Conservation (phyloP, 2,888 invertebrate genomes). For the Pogonocherus hispidulus region DNA sequence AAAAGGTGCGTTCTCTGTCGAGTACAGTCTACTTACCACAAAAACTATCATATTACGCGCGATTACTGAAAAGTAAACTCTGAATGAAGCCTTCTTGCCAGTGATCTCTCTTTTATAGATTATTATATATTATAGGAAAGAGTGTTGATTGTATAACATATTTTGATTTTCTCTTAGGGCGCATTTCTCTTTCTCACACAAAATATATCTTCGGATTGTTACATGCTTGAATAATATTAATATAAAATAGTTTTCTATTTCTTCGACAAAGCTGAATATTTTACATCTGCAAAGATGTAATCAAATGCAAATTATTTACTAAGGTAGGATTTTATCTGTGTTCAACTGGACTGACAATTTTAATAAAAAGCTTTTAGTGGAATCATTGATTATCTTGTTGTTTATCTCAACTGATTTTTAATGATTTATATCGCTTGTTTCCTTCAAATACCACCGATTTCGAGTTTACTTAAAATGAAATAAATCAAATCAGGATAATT, state of each 20-base stretch:
- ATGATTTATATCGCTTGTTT: background rate
- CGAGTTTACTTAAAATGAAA: background rate
- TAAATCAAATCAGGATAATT: background rate
- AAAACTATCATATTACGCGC: slow-evolving; percentile 8
- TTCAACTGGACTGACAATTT: no score
- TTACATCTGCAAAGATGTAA: background rate
- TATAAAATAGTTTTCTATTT: slow-evolving; percentile 2
- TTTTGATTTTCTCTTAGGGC: background rate
- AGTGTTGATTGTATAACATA: slow-evolving; percentile 13
- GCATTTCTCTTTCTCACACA: no score
- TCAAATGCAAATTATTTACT: no score
- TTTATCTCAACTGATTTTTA: background rate
- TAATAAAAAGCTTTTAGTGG: background rate
- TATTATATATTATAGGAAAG: slow-evolving; percentile 25
- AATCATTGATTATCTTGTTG: background rate
- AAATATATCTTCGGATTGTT: no score
- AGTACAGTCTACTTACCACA: slow-evolving; percentile 2
- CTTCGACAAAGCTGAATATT: background rate
- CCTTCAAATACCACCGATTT: background rate
- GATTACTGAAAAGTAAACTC: slow-evolving; percentile 1
- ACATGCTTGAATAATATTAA: background rate
- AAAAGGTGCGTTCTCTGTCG: no score
- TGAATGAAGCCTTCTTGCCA: background rate
- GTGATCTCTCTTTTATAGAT: slow-evolving; percentile 31
- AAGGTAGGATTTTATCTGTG: background rate